Base-by-base conservation (phyloP, 2,888 invertebrate species). In the Chesias legatella region DNA sequence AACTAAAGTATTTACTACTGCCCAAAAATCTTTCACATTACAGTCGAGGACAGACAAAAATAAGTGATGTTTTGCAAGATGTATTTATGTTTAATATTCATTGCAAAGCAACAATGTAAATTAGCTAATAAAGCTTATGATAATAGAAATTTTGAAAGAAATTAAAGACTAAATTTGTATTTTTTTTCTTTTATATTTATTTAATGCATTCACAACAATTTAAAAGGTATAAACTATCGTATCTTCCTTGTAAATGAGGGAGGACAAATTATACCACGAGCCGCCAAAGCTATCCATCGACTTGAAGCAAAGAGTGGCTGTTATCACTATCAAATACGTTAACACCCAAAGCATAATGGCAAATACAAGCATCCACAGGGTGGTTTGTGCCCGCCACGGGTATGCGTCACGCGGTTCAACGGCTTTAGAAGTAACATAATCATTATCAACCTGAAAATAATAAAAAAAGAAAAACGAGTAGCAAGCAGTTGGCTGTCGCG, bases 341-440 rank as follows among this genome's bases (percentile, higher is more conserved):
- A 63, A 34, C 7, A 68, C 35, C 78, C 77, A 79, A 6, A 78
- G 29, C 8, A 70, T 26, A 1, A 78, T 17, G 1, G 72, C 72
- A 2, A 65, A 48, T 1, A 63, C 31, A 42, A 78, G 34, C 56
- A 78, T 46, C 65, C 67, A 67, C 5, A 73, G 38, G 8, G 63
- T 64, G 5, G 56, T 62, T 27, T 66, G 62, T 7, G 53, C 43
- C 21, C 45, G 59, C 57, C 62, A 60, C 36, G 62, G 54, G 35
- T 47, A 33, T 1, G 22, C 33, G 2, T 34, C 25, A 7, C 8
- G 21, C 1, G 5, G 3, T 7, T 13, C 23, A 13, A 7, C 6
- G 6, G 20, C 10, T 30, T 31, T 26, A 11, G 21, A 26, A 17
- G 13, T 2, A 5, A 5, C 13, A 22, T 8, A 23, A 10, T 37